Conservation (phyloP, 1,140 invertebrate genomes). For the Chymomyza costata region DNA sequence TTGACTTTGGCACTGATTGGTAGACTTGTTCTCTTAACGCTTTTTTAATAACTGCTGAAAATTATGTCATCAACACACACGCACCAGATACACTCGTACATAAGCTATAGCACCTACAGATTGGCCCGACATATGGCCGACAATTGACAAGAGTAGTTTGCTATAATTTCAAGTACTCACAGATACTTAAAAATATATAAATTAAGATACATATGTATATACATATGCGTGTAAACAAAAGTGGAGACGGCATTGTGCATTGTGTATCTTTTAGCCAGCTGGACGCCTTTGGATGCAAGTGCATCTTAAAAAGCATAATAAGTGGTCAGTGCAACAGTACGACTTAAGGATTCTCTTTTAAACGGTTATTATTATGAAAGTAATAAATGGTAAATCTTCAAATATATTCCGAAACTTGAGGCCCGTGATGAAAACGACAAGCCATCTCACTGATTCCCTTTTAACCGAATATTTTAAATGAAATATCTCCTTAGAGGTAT, state of each 20-base stretch:
- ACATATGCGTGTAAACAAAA: too few relatives aligned
- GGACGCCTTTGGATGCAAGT: constrained; percentile 48
- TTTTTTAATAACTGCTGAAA: constrained; percentile 41
- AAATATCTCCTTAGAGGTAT: too few relatives aligned
- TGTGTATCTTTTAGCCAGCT: constrained; percentile 42
- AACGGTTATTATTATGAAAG: too few relatives aligned
- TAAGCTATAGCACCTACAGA: constrained; percentile 2
- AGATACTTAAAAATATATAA: constrained; percentile 8
- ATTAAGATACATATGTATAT: too few relatives aligned
- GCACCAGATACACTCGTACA: not conserved
- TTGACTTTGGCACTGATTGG: too few relatives aligned
- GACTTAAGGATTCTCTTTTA: too few relatives aligned
- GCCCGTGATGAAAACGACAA: not conserved
- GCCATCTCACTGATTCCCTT: not conserved
- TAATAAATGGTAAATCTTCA: too few relatives aligned
- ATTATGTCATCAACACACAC: constrained; percentile 40
- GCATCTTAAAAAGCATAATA: constrained; percentile 23
- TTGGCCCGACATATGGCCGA: not conserved
- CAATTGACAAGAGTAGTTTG: too few relatives aligned
- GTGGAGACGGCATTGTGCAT: not conserved
- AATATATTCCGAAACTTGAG: too few relatives aligned
- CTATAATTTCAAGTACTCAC: constrained; percentile 10
- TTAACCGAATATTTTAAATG: too few relatives aligned
- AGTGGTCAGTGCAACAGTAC: too few relatives aligned
- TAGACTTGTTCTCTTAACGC: constrained; percentile 44